Conservation (phyloP, 2,888 invertebrate species). For the Drosophila cognata region DNA sequence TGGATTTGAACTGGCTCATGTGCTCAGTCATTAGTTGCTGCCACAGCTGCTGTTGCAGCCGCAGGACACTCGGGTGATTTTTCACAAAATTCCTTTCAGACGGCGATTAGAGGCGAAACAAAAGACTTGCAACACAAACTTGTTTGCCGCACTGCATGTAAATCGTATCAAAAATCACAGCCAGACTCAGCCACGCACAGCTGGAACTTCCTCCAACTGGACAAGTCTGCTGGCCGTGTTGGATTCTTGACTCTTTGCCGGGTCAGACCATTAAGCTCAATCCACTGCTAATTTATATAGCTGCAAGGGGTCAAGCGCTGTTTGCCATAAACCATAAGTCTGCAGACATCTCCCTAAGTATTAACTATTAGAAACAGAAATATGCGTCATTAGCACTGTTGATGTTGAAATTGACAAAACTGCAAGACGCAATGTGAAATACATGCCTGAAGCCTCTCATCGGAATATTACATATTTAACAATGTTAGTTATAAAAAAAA, state of each 20-base stretch:
- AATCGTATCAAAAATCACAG: constrained; percentile 59
- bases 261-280: constrained; percentile 43
- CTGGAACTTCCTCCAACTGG: constrained; percentile 50
- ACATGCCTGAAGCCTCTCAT: not conserved
- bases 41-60: constrained; percentile 33
- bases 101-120: constrained; percentile 47
- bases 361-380: constrained; percentile 56
- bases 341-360: constrained; percentile 40
- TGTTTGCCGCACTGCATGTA: constrained; percentile 54
- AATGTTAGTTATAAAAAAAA: no score
- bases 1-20: constrained; percentile 59
- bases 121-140: constrained; percentile 65
- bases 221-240: constrained; percentile 15
- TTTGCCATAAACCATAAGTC: constrained; percentile 62
- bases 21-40: constrained; percentile 52
- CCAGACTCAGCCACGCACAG: constrained; percentile 58
- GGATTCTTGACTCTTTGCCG: not conserved
- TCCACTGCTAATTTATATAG: constrained; percentile 66
- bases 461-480: not conserved
- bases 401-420: constrained; percentile 46
- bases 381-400: constrained; percentile 61
- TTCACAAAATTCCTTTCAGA: constrained; percentile 56
- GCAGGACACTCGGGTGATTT: constrained; percentile 69
- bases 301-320: constrained; percentile 66
- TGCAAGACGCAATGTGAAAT: constrained; percentile 30